phyloP scores from a whole-genome alignment of 2,113 vertebrate genomes.

The Grus americana region DNA sequence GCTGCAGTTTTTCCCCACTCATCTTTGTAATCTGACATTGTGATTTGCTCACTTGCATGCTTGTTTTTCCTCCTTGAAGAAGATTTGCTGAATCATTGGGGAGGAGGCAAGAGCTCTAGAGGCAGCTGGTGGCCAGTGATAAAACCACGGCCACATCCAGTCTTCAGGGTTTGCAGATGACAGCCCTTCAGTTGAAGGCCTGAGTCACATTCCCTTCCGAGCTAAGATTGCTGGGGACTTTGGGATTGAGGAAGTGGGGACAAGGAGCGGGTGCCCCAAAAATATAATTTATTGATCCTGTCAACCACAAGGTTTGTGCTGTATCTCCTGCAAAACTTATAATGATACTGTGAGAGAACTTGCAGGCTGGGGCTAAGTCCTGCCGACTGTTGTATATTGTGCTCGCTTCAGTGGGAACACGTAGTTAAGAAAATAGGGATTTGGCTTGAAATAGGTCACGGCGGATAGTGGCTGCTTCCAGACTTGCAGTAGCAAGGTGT shows the following conservation, averaged over 20 bases:
- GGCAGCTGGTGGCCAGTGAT: slow-evolving; percentile 74
- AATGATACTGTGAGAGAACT: neutral
- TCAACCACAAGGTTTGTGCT: neutral
- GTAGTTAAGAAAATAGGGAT: neutral
- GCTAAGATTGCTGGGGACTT: slow-evolving; percentile 63
- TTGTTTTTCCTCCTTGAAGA: slow-evolving; percentile 52
- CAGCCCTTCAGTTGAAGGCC: slow-evolving; percentile 20
- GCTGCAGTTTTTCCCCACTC: neutral
- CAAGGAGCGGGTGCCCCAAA: neutral
- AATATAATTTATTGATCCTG: neutral
- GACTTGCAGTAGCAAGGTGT: neutral
- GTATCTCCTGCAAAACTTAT: neutral
- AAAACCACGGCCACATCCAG: slow-evolving; percentile 51
- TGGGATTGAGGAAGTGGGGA: slow-evolving; percentile 16
- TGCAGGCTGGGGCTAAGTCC: neutral
- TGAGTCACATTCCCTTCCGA: slow-evolving; percentile 25
- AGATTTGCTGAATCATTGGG: slow-evolving; percentile 79
- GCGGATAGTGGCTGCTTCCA: neutral
- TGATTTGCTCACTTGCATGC: slow-evolving; percentile 73
- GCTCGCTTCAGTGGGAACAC: neutral
- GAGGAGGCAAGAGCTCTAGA: slow-evolving; percentile 53
- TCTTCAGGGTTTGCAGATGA: slow-evolving; percentile 31
- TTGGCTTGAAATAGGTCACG: neutral
- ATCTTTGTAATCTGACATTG: slow-evolving; percentile 77
- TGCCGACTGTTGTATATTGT: neutral